A percentile compares a stretch with the other conserved stretches of the same genome.
Conservation (phyloP, 2,797 vertebrate genomes). For the Pipistrellus pipistrellus region DNA sequence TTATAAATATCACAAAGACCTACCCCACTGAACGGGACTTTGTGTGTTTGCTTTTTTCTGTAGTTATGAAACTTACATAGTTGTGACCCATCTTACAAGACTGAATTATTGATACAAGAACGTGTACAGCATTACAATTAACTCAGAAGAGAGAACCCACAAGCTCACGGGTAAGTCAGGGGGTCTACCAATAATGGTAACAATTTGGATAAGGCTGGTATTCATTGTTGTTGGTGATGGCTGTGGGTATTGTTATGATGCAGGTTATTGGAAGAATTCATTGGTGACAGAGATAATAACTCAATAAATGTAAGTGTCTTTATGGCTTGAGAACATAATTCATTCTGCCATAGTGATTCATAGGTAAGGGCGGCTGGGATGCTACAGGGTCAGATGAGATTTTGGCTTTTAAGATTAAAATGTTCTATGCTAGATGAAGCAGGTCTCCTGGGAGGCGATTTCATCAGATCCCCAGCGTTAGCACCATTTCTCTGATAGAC, state of each 20-base stretch:
- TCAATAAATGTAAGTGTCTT: background rate
- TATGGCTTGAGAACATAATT: constrained; percentile 2
- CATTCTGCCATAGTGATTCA: constrained; percentile 41
- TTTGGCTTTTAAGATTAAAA: constrained; percentile 65
- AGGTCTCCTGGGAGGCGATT: constrained; percentile 28
- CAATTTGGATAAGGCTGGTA: background rate
- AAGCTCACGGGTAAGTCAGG: background rate
- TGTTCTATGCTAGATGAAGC: constrained; percentile 41
- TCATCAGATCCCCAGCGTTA: constrained; percentile 52
- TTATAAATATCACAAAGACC: background rate
- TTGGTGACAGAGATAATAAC: background rate
- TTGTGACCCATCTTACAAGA: background rate
- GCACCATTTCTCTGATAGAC: constrained; percentile 49
- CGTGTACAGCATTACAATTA: background rate
- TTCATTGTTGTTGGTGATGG: background rate
- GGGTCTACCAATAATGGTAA: background rate
- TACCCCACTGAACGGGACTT: background rate
- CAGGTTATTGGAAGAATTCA: background rate
- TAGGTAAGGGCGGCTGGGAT: background rate
- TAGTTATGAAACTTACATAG: background rate
- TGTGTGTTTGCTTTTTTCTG: background rate
- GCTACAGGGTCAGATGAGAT: constrained; percentile 6
- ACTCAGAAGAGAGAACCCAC: background rate
- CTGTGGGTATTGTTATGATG: background rate
- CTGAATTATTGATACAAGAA: background rate